Base-by-base conservation (phyloP, 2,797 vertebrate genomes). In the Tiaroga cobitis region DNA sequence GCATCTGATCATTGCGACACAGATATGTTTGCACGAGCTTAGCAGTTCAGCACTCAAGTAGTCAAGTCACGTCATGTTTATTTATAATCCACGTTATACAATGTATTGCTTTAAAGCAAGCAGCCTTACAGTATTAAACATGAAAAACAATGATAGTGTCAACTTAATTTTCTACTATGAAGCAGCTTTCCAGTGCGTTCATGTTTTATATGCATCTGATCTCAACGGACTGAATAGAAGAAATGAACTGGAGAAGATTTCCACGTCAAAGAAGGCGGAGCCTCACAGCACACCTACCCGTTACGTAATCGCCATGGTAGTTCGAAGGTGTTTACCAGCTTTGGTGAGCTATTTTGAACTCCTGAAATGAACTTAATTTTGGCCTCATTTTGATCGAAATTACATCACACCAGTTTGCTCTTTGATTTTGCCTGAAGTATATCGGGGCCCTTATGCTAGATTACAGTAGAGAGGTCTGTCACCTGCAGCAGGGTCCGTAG, bases 401-500 rank as follows among this genome's bases (percentile, higher is more conserved):
- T 1, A 65, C 7, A 32, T 65, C 26, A 32, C 15, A 32, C 6
- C 26, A 32, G 61, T 65, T 65, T 65, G 26, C 15, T 18, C 29
- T 65, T 65, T 65, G 26, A 65, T 32, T 32, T 32, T 3, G 1
- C 63, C 32, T 65, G 16, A 32, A 65, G 29, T 18, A 32, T 32
- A 32, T 32, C 3, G 0, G 61, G 29, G 16, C 63, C 29, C 18
- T 65, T 21, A 56, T 67, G 19, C 21, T 56, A 49, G 32, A 46
- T 19, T 26, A 72, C 18, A 51, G 39, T 56, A 32, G 19, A 59
- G 29, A 16, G 0, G 54, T 59, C 56, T 5, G 39, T 73, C 43
- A 96, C 95, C 92, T 94, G 93, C 2, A 96, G 88, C 76, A 96
- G 89, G 73, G 82, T 89, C 39, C 91, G 93, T 1, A 96, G 91